Conservation (phyloP, 1,140 invertebrate genomes). For the Branchinecta lynchi region DNA sequence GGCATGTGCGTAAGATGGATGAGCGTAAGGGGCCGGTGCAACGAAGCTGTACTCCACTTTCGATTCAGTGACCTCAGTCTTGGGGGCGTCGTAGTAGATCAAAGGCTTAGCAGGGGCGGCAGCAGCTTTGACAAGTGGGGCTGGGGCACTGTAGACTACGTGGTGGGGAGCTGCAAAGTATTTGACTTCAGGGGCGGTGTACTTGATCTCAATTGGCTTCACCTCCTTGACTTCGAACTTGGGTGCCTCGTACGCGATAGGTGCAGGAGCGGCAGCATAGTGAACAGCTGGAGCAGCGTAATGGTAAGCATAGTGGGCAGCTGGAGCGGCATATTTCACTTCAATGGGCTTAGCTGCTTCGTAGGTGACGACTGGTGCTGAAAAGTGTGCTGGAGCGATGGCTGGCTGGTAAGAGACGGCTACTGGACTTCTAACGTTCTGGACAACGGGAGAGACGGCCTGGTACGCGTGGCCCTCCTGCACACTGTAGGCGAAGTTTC, state of each 20-base stretch:
- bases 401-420: conserved; percentile 23
- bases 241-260: not conserved
- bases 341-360: not conserved
- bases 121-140: not conserved
- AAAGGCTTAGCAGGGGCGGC: not conserved
- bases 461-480: conserved; percentile 27
- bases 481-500: conserved; percentile 29
- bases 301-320: conserved; percentile 7
- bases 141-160: not conserved
- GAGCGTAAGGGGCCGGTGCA: not conserved
- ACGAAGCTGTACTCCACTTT: not conserved
- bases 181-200: not conserved
- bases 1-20: not conserved
- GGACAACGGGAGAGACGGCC: conserved; percentile 25
- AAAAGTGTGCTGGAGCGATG: conserved; percentile 8
- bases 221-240: not conserved
- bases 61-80: not conserved
- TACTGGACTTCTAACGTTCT: conserved; percentile 23
- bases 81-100: not conserved
- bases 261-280: not conserved
- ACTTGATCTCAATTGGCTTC: not conserved
- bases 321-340: not conserved
- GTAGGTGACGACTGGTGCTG: not conserved
- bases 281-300: not conserved
- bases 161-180: not conserved